These are phyloP conservation scores for Serranus cabrilla DNA, from an alignment of 2,797 vertebrate species.

Conservation along the genomic window DNA sequence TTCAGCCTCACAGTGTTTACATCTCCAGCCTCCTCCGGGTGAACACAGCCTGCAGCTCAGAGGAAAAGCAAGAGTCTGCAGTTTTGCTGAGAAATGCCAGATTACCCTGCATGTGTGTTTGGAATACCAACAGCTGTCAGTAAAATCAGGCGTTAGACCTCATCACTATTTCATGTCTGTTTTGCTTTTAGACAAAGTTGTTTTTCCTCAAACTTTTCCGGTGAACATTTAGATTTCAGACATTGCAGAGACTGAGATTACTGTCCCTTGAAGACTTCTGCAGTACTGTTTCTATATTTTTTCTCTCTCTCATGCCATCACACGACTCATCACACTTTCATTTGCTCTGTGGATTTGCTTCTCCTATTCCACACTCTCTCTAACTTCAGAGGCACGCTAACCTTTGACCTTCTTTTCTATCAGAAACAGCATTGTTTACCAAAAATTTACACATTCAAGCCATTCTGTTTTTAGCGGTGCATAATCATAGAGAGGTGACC, in stretches of 20 bases:
- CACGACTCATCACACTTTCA: conserved; percentile 32
- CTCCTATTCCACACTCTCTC: neutral
- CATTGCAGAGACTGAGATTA: neutral
- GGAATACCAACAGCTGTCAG: conserved; percentile 29
- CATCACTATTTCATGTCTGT: neutral
- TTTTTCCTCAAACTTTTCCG: conserved; percentile 7
- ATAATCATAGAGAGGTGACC: neutral
- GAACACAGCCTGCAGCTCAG: conserved; percentile 37
- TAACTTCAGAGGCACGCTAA: neutral
- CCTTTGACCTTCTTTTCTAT: conserved; percentile 3
- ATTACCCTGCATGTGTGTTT: conserved; percentile 5
- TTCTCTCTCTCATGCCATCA: conserved; percentile 17
- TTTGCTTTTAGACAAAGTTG: neutral
- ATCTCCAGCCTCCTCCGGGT: conserved; percentile 36
- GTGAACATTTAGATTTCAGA: neutral
- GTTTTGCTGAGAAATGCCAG: conserved; percentile 33
- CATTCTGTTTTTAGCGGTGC: neutral
- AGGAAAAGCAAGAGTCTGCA: neutral
- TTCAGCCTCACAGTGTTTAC: conserved; percentile 53
- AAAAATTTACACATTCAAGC: conserved; percentile 11
- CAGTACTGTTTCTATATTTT: neutral
- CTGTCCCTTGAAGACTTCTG: neutral
- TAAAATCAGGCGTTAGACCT: neutral
- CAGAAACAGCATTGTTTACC: neutral
- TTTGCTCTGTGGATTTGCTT: conserved; percentile 32